These are phyloP conservation scores for Choloepus didactylus DNA, from an alignment of 2,797 vertebrate genomes.

Conservation along the genomic window DNA sequence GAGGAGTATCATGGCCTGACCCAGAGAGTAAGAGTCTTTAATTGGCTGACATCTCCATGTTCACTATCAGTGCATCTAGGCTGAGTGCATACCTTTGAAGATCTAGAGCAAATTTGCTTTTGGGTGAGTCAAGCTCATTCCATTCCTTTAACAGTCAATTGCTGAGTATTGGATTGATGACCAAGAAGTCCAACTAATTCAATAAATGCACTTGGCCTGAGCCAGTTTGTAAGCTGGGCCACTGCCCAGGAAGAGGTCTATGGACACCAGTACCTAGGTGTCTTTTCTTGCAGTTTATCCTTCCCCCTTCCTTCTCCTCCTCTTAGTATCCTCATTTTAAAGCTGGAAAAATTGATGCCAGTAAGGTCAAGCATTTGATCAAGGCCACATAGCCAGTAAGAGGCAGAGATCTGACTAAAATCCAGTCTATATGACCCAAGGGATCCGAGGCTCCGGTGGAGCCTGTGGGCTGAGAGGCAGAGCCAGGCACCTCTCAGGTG, in stretches of 20 bases:
- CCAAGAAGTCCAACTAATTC: background rate
- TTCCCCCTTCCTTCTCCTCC: no score
- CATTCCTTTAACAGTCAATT: background rate
- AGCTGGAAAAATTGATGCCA: background rate
- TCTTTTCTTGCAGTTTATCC: background rate
- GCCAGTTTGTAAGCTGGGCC: background rate
- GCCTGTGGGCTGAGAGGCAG: background rate
- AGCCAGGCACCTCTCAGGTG: background rate
- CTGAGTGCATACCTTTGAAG: background rate
- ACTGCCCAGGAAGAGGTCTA: background rate
- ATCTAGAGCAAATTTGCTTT: background rate
- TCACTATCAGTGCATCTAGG: background rate
- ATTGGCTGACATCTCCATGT: no score
- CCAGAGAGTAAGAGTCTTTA: background rate
- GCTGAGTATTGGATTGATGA: background rate
- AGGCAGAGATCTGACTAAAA: background rate
- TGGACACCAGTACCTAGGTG: background rate
- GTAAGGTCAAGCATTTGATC: background rate
- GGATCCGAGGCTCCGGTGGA: background rate
- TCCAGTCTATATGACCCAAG: background rate
- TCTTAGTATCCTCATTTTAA: background rate
- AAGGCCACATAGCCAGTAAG: background rate
- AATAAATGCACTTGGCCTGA: background rate
- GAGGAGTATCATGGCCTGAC: background rate
- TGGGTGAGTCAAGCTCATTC: background rate